These are phyloP conservation scores for Bhutanitis thaidina DNA, from an alignment of 2,888 invertebrate species.

Conservation along the genomic window DNA sequence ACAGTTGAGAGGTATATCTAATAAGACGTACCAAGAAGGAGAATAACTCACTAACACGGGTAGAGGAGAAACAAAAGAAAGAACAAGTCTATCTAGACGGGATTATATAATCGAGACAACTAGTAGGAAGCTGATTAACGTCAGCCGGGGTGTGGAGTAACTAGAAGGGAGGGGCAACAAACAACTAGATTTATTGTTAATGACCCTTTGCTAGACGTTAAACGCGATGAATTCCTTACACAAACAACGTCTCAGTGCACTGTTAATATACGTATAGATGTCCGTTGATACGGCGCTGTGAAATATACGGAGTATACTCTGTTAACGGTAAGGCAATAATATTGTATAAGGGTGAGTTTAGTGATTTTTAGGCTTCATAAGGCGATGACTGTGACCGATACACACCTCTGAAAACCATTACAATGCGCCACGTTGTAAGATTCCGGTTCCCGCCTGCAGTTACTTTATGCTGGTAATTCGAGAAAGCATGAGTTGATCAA, in stretches of 20 bases:
- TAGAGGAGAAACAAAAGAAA: conserved; percentile 45
- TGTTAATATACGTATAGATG: conserved; percentile 6
- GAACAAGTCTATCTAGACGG: conserved; percentile 40
- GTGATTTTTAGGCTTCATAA: too few relatives aligned
- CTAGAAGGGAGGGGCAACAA: conserved; percentile 47
- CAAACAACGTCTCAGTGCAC: conserved; percentile 31
- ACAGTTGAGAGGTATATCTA: conserved; percentile 34
- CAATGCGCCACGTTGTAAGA: too few relatives aligned
- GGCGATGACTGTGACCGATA: too few relatives aligned
- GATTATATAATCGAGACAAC: conserved; percentile 56
- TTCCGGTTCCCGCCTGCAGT: too few relatives aligned
- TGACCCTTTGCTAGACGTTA: conserved; percentile 57
- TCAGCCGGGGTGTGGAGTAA: conserved; percentile 46
- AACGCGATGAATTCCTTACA: conserved; percentile 55
- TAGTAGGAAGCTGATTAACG: conserved; percentile 68
- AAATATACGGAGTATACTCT: neutral
- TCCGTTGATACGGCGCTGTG: conserved; percentile 3
- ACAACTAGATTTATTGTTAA: conserved; percentile 71
- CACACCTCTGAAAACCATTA: too few relatives aligned
- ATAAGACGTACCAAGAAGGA: conserved; percentile 35
- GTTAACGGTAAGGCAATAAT: too few relatives aligned
- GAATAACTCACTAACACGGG: conserved; percentile 42
- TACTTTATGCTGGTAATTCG: too few relatives aligned
- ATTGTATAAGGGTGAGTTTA: too few relatives aligned
- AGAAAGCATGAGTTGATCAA: too few relatives aligned